phyloP scores from a whole-genome alignment of 2,797 vertebrate species.

The Philypnodon macrostomus region DNA sequence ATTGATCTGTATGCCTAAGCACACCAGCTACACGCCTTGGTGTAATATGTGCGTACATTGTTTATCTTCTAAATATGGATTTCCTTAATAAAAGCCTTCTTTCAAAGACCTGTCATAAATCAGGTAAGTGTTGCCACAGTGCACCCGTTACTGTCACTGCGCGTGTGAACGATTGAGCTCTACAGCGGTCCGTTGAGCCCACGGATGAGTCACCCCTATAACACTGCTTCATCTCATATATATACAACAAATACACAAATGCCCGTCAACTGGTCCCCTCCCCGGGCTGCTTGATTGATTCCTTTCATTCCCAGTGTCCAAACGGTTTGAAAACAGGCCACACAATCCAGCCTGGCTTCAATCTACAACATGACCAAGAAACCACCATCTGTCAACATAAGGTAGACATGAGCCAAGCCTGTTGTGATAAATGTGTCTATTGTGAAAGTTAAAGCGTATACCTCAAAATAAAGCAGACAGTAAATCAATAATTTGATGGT shows the following conservation, averaged over 20 bases:
- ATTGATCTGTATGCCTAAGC: slow-evolving; percentile 32
- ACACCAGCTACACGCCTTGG: slow-evolving; percentile 13
- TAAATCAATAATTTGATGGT: slow-evolving; percentile 1
- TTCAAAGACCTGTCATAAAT: slow-evolving; percentile 36
- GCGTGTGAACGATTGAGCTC: slow-evolving; percentile 46
- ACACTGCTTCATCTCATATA: slow-evolving; percentile 10
- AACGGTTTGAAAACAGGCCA: slow-evolving; percentile 16
- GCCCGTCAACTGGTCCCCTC: slow-evolving; percentile 37
- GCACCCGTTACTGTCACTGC: slow-evolving; percentile 42
- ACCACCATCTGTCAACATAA: slow-evolving; percentile 5
- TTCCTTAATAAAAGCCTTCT: slow-evolving; percentile 41
- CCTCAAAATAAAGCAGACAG: not conserved
- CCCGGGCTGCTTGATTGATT: slow-evolving; percentile 37
- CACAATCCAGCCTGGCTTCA: slow-evolving; percentile 23
- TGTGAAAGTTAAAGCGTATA: not conserved
- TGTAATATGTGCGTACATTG: slow-evolving; percentile 25
- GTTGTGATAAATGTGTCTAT: slow-evolving; percentile 1
- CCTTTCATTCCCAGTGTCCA: slow-evolving; percentile 37
- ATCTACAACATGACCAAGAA: slow-evolving; percentile 9
- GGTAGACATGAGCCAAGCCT: slow-evolving; percentile 2
- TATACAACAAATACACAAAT: slow-evolving; percentile 28
- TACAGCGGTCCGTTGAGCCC: slow-evolving; percentile 53
- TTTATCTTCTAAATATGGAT: slow-evolving; percentile 55
- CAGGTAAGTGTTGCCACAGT: slow-evolving; percentile 14
- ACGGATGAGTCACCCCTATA: slow-evolving; percentile 65